Base-by-base conservation (phyloP, 2,113 vertebrate species). In the Leptodactylus fuscus region DNA sequence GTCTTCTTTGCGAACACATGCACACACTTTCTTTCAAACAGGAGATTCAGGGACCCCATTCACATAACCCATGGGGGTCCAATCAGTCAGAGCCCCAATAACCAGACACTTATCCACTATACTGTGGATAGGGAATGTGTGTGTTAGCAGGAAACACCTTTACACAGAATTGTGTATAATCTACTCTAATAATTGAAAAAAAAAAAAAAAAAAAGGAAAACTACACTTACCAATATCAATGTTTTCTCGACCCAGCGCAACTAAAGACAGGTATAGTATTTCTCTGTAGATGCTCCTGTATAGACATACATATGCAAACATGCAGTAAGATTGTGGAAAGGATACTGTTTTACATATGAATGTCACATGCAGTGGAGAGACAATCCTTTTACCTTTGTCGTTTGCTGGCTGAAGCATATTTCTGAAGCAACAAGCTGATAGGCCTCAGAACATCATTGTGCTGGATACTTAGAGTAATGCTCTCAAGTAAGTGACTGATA, bases 271-370 rank as follows among this genome's bases (percentile, higher is more conserved):
- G 90, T 98, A 99, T 81, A 99, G 90, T 76, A 99, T 97, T 91
- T 99, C 97, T 92, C 97, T 95, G 75, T 99, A 99, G 91, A 98
- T 93, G 89, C 97, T 98, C 95, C 98, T 99, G 82, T 91, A 88
- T 92, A 90, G 87, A 88, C 60, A 58, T 8, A 49, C 16, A 81
- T 22, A 69, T 2, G 36, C 11, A 62, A 32, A 15, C 24, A 51
- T 49, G 49, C 4, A 62, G n/a, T 16, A 46, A 27, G 20, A 36
- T 20, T 34, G 10, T 34, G 53, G 15, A 2, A 36, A 53, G 32
- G 13, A 38, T 44, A 62, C 27, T 15, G 8, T 22, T 20, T 8
- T 58, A n/a, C 49, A 62, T 1, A 27, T 13, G 0, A 34, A 29
- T 18, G 62, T 5, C 16, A 20, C 62, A 9, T 34, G 60, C 60